Conservation (phyloP, 2,113 vertebrate species). For the Stegostoma tigrinum region DNA sequence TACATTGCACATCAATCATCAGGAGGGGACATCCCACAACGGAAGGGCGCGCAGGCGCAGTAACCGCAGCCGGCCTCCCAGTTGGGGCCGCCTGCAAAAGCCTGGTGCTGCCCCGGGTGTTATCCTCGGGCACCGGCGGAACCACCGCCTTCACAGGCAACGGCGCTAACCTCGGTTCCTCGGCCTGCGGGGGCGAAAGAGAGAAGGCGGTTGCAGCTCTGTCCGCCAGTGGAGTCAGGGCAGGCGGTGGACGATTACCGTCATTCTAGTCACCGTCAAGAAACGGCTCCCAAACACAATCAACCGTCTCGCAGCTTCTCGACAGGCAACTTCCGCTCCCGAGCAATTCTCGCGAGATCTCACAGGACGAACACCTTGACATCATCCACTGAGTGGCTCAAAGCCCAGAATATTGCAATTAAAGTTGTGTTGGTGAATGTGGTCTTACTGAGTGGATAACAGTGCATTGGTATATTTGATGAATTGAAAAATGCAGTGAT, state of each 20-base stretch:
- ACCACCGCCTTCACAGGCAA: not conserved
- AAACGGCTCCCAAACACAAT: not conserved
- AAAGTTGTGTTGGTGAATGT: no score
- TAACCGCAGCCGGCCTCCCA: not conserved
- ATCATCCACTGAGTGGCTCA: not conserved
- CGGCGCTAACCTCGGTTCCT: not conserved
- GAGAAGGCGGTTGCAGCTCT: not conserved
- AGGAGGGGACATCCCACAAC: fast-evolving
- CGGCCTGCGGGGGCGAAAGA: not conserved
- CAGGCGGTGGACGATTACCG: not conserved
- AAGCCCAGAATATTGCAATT: not conserved
- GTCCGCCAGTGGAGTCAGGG: not conserved
- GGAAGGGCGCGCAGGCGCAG: not conserved
- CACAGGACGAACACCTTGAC: not conserved
- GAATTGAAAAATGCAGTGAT: no score
- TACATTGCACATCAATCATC: not conserved
- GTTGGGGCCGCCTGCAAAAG: not conserved
- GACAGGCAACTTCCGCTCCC: not conserved
- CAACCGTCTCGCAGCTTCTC: not conserved
- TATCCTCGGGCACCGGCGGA: not conserved
- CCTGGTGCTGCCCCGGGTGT: not conserved
- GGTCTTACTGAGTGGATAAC: no score
- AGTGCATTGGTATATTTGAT: no score
- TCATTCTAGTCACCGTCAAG: not conserved
- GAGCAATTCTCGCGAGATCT: not conserved